Conservation (phyloP, 2,113 vertebrate genomes). For the Neodontobutis hainanensis region DNA sequence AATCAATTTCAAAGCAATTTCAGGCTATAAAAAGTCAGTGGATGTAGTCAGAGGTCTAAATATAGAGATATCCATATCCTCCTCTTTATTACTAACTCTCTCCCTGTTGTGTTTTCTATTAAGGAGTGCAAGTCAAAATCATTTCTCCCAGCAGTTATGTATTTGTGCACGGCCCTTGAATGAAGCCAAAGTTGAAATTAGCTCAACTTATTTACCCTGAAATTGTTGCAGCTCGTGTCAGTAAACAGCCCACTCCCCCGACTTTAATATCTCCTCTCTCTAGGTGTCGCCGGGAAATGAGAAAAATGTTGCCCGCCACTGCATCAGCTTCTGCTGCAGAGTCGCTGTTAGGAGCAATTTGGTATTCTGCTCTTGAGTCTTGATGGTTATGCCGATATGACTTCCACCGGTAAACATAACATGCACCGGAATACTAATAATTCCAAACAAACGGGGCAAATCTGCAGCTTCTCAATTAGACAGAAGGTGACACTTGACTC, state of each 20-base stretch:
- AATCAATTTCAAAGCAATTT: too few relatives aligned
- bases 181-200: conserved; percentile 7
- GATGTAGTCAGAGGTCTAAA: not conserved
- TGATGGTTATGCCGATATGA: conserved; percentile 60
- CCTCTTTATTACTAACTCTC: not conserved
- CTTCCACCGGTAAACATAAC: conserved; percentile 33
- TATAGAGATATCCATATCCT: not conserved
- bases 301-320: conserved; percentile 17
- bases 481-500: conserved; percentile 46
- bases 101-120: not conserved
- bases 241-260: conserved; percentile 13
- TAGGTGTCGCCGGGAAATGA: conserved; percentile 42
- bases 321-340: conserved; percentile 16
- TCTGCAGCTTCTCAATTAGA: conserved; percentile 42
- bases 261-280: conserved; percentile 34
- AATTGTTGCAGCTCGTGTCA: conserved; percentile 30
- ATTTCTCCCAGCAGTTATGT: not conserved
- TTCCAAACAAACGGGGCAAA: conserved; percentile 36
- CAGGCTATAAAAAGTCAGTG: too few relatives aligned
- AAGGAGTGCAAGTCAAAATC: not conserved
- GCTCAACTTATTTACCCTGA: conserved; percentile 14
- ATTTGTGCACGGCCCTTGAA: conserved; percentile 15
- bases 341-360: conserved; percentile 31
- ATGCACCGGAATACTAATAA: conserved; percentile 52
- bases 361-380: conserved; percentile 48